These are phyloP conservation scores for Trichopria drosophilae DNA, from an alignment of 2,888 invertebrate species.

Conservation along the genomic window DNA sequence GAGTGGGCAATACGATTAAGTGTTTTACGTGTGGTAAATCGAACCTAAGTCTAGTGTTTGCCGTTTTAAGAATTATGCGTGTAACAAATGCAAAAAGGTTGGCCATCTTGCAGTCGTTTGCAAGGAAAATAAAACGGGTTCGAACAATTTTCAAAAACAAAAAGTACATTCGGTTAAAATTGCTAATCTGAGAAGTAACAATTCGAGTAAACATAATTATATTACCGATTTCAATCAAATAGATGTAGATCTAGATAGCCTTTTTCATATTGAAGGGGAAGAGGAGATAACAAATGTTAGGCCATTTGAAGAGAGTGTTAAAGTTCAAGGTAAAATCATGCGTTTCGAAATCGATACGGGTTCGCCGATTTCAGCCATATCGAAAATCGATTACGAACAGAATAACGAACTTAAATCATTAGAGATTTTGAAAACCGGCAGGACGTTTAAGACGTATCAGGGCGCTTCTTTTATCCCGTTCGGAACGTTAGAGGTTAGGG, in stretches of 20 bases:
- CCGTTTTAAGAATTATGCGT: background rate
- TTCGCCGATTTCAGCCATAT: slow-evolving; percentile 28
- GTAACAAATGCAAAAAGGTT: slow-evolving; percentile 4
- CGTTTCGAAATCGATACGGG: slow-evolving; percentile 28
- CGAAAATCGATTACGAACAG: no score
- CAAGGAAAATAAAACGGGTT: no score
- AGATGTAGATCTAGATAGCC: no score
- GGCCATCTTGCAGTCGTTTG: background rate
- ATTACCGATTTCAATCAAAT: no score
- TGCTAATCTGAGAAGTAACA: no score
- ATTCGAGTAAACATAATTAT: background rate
- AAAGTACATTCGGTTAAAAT: no score
- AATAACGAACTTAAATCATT: background rate
- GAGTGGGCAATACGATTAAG: background rate
- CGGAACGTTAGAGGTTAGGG: slow-evolving; percentile 9
- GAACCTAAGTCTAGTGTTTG: background rate
- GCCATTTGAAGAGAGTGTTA: background rate
- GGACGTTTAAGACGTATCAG: slow-evolving; percentile 22
- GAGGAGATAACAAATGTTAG: no score
- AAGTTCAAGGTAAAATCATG: slow-evolving; percentile 2
- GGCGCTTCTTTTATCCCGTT: slow-evolving; percentile 20
- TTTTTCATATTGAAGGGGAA: no score
- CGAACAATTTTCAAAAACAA: no score
- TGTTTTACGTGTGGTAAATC: slow-evolving; percentile 1
- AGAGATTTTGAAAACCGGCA: background rate